These are phyloP conservation scores for Heterodera carotae DNA, from an alignment of 1,140 invertebrate genomes.

Conservation along the genomic window DNA sequence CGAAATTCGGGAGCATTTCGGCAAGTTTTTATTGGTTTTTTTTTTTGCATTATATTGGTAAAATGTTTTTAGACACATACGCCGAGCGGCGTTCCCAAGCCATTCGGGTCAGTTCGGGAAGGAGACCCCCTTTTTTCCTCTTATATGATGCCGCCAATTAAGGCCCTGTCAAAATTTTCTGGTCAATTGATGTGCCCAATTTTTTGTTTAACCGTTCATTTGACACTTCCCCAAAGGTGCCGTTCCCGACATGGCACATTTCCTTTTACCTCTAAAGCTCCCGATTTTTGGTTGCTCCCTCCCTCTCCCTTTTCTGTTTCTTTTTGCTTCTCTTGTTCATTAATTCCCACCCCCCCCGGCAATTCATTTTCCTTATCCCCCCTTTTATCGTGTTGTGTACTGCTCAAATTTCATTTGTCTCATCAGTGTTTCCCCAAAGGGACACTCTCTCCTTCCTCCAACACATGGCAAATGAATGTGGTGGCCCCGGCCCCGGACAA, in stretches of 20 bases:
- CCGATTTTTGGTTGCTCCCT: too few species aligned
- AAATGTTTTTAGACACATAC: slow-evolving; percentile 75
- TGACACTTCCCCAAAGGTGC: slow-evolving; percentile 7
- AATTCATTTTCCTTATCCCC: not conserved
- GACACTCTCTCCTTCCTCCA: not conserved
- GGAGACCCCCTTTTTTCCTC: slow-evolving; percentile 11
- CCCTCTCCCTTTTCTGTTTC: slow-evolving; percentile 3
- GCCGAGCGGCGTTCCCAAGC: slow-evolving; percentile 86
- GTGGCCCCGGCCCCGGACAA: not conserved
- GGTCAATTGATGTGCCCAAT: too few species aligned
- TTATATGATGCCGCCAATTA: slow-evolving; percentile 3
- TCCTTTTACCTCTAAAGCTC: too few species aligned
- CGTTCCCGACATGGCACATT: not conserved
- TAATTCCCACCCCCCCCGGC: slow-evolving; percentile 15
- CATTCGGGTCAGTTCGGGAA: slow-evolving; percentile 74
- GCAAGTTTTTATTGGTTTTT: not conserved
- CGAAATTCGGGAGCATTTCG: slow-evolving; percentile 88
- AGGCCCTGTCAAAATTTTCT: too few species aligned
- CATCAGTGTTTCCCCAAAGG: slow-evolving; percentile 6
- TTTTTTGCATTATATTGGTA: not conserved
- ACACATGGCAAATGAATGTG: slow-evolving; percentile 18
- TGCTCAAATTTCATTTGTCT: not conserved
- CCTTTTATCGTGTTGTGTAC: too few species aligned
- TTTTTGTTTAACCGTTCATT: slow-evolving; percentile 5
- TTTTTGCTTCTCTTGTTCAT: not conserved